Percentiles rank a stretch among this genome's conserved stretches.
Conservation (phyloP, 1,140 invertebrate genomes). For the Vanessa tameamea region DNA sequence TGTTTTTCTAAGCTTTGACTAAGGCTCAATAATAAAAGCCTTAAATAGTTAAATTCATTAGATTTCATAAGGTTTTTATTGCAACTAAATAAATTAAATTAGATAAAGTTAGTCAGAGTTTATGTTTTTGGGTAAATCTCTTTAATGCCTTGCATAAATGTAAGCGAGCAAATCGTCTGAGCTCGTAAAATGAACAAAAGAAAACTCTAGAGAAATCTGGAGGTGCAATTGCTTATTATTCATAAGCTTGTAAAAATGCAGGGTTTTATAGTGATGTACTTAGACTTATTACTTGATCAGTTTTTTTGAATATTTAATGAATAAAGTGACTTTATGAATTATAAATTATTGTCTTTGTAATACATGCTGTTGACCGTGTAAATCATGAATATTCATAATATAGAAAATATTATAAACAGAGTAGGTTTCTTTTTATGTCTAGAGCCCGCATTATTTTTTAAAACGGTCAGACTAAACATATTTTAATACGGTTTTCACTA, state of each 20-base stretch:
- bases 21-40: too few species aligned
- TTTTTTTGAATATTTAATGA: not conserved
- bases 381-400: too few species aligned
- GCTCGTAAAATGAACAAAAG: constrained; percentile 7
- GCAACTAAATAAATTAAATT: not conserved
- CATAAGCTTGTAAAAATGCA: constrained; percentile 14
- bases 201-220: constrained; percentile 16
- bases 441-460: too few species aligned
- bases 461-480: too few species aligned
- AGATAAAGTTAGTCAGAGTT: not conserved
- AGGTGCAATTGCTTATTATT: constrained; percentile 19
- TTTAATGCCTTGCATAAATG: constrained; percentile 4
- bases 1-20: too few species aligned
- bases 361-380: not conserved
- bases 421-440: too few species aligned
- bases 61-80: not conserved
- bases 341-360: not conserved
- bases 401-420: too few species aligned
- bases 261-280: constrained; percentile 1
- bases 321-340: not conserved
- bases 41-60: too few species aligned
- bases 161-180: constrained; percentile 8
- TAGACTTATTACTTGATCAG: not conserved
- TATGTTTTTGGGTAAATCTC: not conserved
- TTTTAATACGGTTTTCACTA: too few species aligned